phyloP scores from a whole-genome alignment of 30 jellyfish, hydroid and myxozoan species.

The Turritopsis rubra region DNA sequence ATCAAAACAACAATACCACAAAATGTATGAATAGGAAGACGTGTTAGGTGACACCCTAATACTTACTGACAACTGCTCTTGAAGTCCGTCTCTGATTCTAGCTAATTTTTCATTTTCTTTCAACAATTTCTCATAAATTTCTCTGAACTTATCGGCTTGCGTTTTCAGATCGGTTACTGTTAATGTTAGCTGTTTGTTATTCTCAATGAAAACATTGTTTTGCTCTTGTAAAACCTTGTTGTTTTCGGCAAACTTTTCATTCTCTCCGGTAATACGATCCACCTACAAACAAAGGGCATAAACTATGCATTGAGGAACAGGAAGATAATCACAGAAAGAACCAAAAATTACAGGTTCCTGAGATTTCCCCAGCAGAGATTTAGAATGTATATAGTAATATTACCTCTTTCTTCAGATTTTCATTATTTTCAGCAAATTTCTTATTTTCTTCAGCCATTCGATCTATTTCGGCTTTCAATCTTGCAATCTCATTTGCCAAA shows the following conservation, averaged over 20 bases:
- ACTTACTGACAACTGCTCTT: slow-evolving; percentile 70
- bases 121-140: slow-evolving; percentile 62
- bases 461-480: slow-evolving; percentile 63
- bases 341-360: too few relatives aligned
- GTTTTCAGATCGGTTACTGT: slow-evolving; percentile 73
- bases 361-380: neutral
- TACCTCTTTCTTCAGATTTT: slow-evolving; percentile 67
- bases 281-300: slow-evolving; percentile 39
- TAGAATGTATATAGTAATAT: neutral
- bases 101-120: slow-evolving; percentile 87
- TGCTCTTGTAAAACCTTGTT: slow-evolving; percentile 68
- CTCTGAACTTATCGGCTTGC: slow-evolving; percentile 77
- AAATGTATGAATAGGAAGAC: neutral
- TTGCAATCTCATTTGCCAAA: slow-evolving; percentile 53
- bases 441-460: slow-evolving; percentile 71
- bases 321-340: too few relatives aligned
- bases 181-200: slow-evolving; percentile 60
- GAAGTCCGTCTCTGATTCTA: slow-evolving; percentile 82
- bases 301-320: too few relatives aligned
- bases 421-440: slow-evolving; percentile 85
- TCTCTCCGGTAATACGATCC: slow-evolving; percentile 59
- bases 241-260: slow-evolving; percentile 74
- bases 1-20: neutral
- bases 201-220: slow-evolving; percentile 53
- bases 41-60: neutral